Percentiles rank a stretch among this genome's conserved stretches.
phyloP scores from a whole-genome alignment of 1,140 invertebrate genomes.

The Riptortus pedestris region DNA sequence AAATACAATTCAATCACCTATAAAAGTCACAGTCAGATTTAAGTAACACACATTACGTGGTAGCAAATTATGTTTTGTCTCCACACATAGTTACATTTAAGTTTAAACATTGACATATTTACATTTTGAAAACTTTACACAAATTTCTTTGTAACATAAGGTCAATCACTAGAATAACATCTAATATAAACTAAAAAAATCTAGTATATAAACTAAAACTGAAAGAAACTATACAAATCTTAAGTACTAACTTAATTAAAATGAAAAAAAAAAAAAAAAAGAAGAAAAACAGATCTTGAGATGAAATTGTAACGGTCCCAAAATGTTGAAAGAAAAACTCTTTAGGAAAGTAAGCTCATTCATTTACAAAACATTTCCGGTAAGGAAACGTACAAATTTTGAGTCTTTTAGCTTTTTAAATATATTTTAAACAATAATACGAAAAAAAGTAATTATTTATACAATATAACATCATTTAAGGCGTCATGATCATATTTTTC shows the following conservation, averaged over 20 bases:
- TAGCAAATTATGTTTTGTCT: neutral
- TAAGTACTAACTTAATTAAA: neutral
- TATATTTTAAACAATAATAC: conserved; percentile 1
- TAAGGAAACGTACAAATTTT: conserved; percentile 5
- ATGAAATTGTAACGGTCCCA: neutral
- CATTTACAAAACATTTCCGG: neutral
- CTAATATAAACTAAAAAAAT: no score
- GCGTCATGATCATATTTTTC: conserved; percentile 4
- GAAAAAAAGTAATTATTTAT: no score
- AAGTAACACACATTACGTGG: neutral
- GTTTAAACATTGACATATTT: neutral
- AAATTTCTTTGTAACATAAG: neutral
- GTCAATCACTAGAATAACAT: no score
- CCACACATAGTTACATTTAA: neutral
- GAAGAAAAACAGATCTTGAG: conserved; percentile 9
- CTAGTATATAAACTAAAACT: no score
- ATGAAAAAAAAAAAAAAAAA: no score
- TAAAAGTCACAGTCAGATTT: neutral
- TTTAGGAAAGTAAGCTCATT: conserved; percentile 4
- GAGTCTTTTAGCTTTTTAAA: conserved; percentile 4
- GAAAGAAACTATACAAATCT: conserved; percentile 5
- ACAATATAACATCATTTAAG: conserved; percentile 12
- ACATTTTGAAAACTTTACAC: neutral
- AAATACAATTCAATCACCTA: conserved; percentile 6
- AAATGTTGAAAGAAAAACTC: neutral